Evolutionary conservation across 2,888 invertebrate species (phyloP), one percentile per base, ranked within the genome.

Genomic region (Latheticus oryzae): DNA sequence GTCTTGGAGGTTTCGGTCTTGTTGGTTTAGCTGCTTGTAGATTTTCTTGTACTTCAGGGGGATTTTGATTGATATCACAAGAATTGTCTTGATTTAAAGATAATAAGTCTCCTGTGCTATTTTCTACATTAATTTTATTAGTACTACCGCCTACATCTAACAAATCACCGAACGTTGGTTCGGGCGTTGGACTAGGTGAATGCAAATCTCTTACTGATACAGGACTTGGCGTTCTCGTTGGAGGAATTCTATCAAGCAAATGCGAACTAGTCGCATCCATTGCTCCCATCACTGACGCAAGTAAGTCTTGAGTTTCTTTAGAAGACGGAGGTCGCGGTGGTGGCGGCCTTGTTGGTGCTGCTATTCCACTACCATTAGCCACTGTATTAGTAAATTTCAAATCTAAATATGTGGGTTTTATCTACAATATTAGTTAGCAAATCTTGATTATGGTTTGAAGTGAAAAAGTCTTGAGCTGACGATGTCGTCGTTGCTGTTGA

Each of bases 241-340:
- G 91, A 43, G 93, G 91, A 58, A 93, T 85, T 57, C 93, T 87
- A 66, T 93, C 91, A 51, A 94, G 78, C 45, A 95, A 79, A 72
- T 92, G 89, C 2, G 90, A 89, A 67, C 93, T 93, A 0, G 93
- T 91, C 40, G 91, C 91, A 72, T 95, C 93, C 87, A 94, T 87
- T 51, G 91, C 92, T 1, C 91, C 93, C 23, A 94, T 93, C 1
- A 94, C 93, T 19, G 90, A 91, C 64, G 90, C 83, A 37, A 94
- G 88, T 12, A 95, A 80, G 72, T 93, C 91, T 79, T 93, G 91
- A 0, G 94, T 94, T 76, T 91, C 90, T 61, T 88, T 85, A 0
- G 89, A 87, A 12, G 89, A 84, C 2, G 87, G 86, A 8, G 87
- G 84, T 1, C 83, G 74, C 0, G 83, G 80, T 24, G 84, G 83